Percentiles rank a stretch among this genome's conserved stretches.
Conservation (phyloP, 2,888 invertebrate genomes). For the Sphaerophoria rueppellii region DNA sequence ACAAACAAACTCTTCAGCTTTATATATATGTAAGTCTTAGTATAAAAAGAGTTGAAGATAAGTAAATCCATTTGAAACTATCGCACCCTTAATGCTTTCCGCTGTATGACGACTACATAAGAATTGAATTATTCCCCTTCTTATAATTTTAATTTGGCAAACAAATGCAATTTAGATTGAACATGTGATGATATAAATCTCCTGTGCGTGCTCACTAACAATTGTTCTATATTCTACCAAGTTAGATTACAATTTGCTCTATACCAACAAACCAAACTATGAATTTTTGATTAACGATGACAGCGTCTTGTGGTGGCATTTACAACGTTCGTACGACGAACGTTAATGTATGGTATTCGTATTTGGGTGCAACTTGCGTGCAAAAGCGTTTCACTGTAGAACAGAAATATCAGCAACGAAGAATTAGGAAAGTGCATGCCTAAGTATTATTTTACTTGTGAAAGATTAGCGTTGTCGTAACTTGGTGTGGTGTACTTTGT, state of each 20-base stretch:
- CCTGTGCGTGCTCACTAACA: constrained; percentile 62
- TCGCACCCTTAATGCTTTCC: neutral
- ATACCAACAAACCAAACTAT: constrained; percentile 19
- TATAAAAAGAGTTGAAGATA: too few relatives aligned
- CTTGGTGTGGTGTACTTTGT: too few relatives aligned
- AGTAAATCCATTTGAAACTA: too few relatives aligned
- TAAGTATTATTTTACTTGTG: too few relatives aligned
- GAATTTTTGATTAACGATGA: constrained; percentile 41
- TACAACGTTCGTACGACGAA: too few relatives aligned
- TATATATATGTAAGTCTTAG: too few relatives aligned
- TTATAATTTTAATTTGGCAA: neutral
- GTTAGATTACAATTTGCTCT: constrained; percentile 45
- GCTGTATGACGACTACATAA: neutral
- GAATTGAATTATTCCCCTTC: neutral
- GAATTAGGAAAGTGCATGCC: too few relatives aligned
- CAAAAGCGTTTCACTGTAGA: too few relatives aligned
- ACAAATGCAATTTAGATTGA: constrained; percentile 65
- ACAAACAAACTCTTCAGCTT: too few relatives aligned
- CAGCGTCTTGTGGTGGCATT: constrained; percentile 9
- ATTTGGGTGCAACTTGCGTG: constrained; percentile 34
- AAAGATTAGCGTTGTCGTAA: too few relatives aligned
- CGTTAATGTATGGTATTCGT: neutral
- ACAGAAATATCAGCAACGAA: too few relatives aligned
- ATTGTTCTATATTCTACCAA: constrained; percentile 36
- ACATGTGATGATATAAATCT: constrained; percentile 35